A percentile compares a stretch with the other conserved stretches of the same genome.
These are phyloP conservation scores for Elanus axillaris DNA, from an alignment of 2,113 vertebrate species.

Conservation along the genomic window DNA sequence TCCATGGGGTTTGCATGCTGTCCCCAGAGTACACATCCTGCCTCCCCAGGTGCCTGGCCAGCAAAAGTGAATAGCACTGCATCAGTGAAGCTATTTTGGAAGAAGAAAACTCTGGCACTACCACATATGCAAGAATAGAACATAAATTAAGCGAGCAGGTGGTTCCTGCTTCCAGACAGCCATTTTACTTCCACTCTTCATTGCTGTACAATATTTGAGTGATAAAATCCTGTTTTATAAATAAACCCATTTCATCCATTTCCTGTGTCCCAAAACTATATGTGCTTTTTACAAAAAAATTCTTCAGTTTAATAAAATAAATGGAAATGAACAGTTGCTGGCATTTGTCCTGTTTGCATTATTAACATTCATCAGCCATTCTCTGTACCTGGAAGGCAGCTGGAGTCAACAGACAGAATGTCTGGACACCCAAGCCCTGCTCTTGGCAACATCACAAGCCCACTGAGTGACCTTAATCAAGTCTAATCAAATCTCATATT, in stretches of 20 bases:
- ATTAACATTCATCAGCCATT: background rate
- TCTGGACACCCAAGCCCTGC: background rate
- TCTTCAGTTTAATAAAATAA: background rate
- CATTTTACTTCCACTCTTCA: background rate
- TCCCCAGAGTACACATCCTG: background rate
- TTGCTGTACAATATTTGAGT: background rate
- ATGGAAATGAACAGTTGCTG: background rate
- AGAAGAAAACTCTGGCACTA: background rate
- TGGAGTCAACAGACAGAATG: background rate
- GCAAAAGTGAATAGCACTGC: background rate
- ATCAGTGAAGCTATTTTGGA: background rate
- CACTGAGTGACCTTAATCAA: background rate
- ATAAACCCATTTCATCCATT: background rate
- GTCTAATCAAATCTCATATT: background rate
- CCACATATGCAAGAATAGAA: background rate
- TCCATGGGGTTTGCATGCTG: background rate
- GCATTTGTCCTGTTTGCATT: background rate
- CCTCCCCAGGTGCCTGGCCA: background rate
- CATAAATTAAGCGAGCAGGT: background rate
- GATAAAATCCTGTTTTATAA: background rate
- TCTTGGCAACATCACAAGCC: background rate
- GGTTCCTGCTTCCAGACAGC: background rate
- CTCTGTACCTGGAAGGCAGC: background rate
- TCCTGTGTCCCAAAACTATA: background rate
- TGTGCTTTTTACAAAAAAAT: background rate